These are phyloP conservation scores for Heliangelus exortis DNA, from an alignment of 2,797 vertebrate species.

Conservation along the genomic window DNA sequence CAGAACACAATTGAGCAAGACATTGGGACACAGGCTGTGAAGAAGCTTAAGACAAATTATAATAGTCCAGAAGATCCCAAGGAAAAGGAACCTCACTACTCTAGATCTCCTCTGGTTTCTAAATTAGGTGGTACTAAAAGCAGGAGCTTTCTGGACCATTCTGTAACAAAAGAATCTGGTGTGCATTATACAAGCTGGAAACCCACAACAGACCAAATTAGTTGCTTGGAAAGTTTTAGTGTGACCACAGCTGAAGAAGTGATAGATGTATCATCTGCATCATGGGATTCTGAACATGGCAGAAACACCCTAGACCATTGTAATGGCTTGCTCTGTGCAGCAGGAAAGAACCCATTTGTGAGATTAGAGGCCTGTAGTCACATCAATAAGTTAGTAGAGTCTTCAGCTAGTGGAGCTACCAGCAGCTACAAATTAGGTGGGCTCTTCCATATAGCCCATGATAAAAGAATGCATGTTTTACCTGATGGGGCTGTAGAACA, in stretches of 20 bases:
- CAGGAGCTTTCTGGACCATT: constrained; percentile 1
- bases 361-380: constrained; percentile 57
- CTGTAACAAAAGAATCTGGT: constrained; percentile 17
- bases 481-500: constrained; percentile 23
- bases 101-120: constrained; percentile 10
- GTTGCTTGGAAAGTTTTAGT: constrained; percentile 13
- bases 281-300: constrained; percentile 20
- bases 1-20: constrained; percentile 31
- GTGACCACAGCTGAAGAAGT: constrained; percentile 44
- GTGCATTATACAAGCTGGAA: constrained; percentile 34
- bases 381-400: constrained; percentile 54
- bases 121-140: constrained; percentile 31
- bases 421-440: constrained; percentile 41
- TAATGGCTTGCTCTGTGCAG: constrained; percentile 10
- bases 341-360: constrained; percentile 65
- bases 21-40: neutral
- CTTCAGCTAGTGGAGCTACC: constrained; percentile 35
- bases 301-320: neutral
- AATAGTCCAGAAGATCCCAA: neutral
- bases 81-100: constrained; percentile 45
- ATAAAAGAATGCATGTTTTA: constrained; percentile 37
- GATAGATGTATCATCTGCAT: neutral
- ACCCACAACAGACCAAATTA: neutral
- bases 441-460: constrained; percentile 15
- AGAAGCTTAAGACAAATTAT: constrained; percentile 47